These are phyloP conservation scores for Perca flavescens DNA, from an alignment of 2,113 vertebrate genomes.

Conservation along the genomic window DNA sequence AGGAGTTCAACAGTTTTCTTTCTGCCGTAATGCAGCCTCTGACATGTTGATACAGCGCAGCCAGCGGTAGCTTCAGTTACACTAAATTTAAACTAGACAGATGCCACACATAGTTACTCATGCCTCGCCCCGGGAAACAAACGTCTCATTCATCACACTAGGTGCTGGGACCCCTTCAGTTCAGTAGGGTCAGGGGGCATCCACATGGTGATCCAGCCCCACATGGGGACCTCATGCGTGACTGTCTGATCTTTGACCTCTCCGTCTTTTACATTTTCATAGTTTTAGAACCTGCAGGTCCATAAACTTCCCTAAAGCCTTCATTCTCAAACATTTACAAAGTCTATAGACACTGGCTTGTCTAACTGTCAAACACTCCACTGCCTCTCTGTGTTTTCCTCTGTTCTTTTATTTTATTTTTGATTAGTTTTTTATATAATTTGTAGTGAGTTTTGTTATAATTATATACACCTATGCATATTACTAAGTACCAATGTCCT, in stretches of 20 bases:
- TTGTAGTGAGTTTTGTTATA: neutral
- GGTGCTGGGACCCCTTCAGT: constrained; percentile 62
- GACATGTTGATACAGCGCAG: constrained; percentile 82
- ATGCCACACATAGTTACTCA: constrained; percentile 87
- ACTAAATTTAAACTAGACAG: constrained; percentile 90
- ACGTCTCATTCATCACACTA: constrained; percentile 79
- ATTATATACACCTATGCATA: neutral
- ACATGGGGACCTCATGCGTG: constrained; percentile 68
- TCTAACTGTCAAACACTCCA: neutral
- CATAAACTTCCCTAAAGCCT: neutral
- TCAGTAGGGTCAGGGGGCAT: constrained; percentile 72
- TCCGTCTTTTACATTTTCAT: constrained; percentile 44
- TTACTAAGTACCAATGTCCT: neutral
- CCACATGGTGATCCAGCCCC: constrained; percentile 57
- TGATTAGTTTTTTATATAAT: neutral
- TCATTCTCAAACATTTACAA: neutral
- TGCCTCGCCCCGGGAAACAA: constrained; percentile 85
- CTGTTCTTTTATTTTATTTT: neutral
- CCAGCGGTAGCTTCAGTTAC: constrained; percentile 85
- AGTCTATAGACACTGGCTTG: neutral
- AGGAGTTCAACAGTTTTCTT: constrained; percentile 76
- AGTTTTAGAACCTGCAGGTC: neutral
- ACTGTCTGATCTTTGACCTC: constrained; percentile 58
- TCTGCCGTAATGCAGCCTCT: constrained; percentile 68
- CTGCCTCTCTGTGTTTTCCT: neutral